A percentile compares a stretch with the other conserved stretches of the same genome.
Conservation (phyloP, 2,113 vertebrate genomes). For the Bagarius yarrelli region DNA sequence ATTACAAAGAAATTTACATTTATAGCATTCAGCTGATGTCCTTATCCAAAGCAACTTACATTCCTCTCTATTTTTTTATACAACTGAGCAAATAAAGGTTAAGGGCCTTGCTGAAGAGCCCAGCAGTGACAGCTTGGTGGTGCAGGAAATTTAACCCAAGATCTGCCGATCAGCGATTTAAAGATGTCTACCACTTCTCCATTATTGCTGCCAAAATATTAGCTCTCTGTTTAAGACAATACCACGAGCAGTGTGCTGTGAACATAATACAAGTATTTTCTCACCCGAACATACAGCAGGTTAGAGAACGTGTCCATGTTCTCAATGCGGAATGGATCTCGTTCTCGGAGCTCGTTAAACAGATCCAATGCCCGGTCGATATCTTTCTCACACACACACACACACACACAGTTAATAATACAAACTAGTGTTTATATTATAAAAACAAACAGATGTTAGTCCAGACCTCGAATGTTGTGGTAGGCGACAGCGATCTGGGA, state of each 20-base stretch:
- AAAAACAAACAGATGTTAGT: neutral
- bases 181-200: no score
- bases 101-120: no score
- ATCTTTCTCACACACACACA: constrained; percentile 70
- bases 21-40: no score
- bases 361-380: constrained; percentile 96
- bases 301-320: constrained; percentile 99
- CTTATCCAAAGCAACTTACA: no score
- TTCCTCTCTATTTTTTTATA: no score
- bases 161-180: no score
- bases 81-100: no score
- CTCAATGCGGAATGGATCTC: constrained; percentile 97
- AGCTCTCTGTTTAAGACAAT: neutral
- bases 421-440: no score
- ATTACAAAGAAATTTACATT: neutral
- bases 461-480: constrained; percentile 94
- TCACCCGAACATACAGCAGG: constrained; percentile 94
- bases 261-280: constrained; percentile 33
- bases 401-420: no score
- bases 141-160: no score
- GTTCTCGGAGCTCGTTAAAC: constrained; percentile 92
- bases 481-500: constrained; percentile 98
- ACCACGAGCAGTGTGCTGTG: neutral
- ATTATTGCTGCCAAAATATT: neutral
- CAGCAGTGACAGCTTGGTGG: no score